Conservation (phyloP, 2,113 vertebrate species). For the Meles meles region DNA sequence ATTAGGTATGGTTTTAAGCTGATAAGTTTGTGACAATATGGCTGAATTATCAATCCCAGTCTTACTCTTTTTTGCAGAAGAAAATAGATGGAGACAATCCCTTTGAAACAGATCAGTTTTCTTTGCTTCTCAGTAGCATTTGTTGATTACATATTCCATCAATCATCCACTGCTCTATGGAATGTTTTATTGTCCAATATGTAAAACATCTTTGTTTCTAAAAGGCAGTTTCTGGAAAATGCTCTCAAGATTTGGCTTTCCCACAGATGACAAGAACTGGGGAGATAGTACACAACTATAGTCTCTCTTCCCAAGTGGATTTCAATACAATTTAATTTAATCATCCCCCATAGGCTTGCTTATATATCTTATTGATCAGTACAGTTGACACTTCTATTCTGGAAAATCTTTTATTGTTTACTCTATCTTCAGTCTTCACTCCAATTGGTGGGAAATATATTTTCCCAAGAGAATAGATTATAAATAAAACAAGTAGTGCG, state of each 20-base stretch:
- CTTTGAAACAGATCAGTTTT: not conserved
- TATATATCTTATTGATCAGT: conserved; percentile 67
- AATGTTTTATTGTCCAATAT: conserved; percentile 27
- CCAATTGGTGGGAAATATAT: not conserved
- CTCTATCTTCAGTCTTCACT: conserved; percentile 32
- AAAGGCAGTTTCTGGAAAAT: conserved; percentile 57
- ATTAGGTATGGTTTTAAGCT: not conserved
- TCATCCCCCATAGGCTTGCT: conserved; percentile 25
- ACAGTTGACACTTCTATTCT: conserved; percentile 40
- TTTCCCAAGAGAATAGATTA: not conserved
- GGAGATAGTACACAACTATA: not conserved
- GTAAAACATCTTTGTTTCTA: conserved; percentile 60
- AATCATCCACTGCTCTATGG: not conserved
- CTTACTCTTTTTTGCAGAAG: not conserved
- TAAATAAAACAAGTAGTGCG: conserved; percentile 1
- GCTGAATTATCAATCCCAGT: not conserved
- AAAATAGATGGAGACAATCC: not conserved
- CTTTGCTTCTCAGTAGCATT: not conserved
- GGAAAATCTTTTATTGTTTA: conserved; percentile 47
- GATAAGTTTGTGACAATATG: not conserved
- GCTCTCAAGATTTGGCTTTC: conserved; percentile 47
- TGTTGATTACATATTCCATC: not conserved
- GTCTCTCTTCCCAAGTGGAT: conserved; percentile 40
- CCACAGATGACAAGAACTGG: conserved; percentile 12
- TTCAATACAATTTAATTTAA: conserved; percentile 58